A percentile compares a stretch with the other conserved stretches of the same genome.
phyloP scores from a whole-genome alignment of 2,113 vertebrate genomes.

The Podocnemis expansa region DNA sequence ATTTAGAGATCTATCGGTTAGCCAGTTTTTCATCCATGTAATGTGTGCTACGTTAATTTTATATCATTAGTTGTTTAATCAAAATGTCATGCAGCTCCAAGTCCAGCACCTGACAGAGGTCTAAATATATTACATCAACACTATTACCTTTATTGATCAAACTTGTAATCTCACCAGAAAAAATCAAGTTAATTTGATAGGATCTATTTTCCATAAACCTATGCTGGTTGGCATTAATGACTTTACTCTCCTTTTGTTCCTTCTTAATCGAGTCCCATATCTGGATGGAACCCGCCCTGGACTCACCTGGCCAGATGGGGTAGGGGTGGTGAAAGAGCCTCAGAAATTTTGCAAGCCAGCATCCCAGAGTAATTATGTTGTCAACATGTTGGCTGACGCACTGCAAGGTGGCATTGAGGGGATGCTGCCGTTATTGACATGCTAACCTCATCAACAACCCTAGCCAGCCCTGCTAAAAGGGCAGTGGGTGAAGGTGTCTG shows the following conservation, averaged over 20 bases:
- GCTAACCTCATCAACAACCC: not conserved
- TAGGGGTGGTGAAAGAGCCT: not conserved
- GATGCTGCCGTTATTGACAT: not conserved
- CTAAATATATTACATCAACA: not conserved
- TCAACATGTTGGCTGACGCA: not conserved
- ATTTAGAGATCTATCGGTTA: not conserved
- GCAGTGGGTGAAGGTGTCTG: not conserved
- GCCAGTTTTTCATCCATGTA: not conserved
- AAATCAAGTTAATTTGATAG: not conserved
- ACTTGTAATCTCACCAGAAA: not conserved
- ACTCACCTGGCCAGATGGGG: not conserved
- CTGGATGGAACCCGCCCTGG: not conserved
- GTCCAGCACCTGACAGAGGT: not conserved
- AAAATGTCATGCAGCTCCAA: not conserved
- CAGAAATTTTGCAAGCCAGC: not conserved
- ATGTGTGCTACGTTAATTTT: not conserved
- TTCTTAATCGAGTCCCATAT: not conserved
- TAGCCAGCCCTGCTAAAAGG: constrained; percentile 4
- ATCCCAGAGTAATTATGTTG: not conserved
- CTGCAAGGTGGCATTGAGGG: not conserved
- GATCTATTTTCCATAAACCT: not conserved
- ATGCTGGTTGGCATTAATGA: not conserved
- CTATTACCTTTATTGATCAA: not conserved
- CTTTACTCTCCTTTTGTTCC: not conserved
- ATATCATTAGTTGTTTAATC: not conserved